These are phyloP conservation scores for Thelaira solivaga DNA, from an alignment of 2,888 invertebrate species.

Conservation along the genomic window DNA sequence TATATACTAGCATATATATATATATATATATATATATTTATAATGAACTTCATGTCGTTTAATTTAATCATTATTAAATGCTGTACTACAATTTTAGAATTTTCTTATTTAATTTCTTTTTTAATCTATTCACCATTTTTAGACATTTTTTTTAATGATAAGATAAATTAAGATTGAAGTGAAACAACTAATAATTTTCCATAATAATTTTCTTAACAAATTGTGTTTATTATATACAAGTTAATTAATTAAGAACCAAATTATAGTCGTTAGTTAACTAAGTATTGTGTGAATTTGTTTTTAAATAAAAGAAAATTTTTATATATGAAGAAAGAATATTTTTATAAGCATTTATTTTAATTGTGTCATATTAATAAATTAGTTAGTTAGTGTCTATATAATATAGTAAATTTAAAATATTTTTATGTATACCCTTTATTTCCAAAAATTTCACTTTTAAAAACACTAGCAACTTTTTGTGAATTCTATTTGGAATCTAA, in stretches of 20 bases:
- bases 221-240: slow-evolving; percentile 18
- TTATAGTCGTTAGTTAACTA: not conserved
- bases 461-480: too few species aligned
- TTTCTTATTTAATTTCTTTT: not conserved
- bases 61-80: slow-evolving; percentile 29
- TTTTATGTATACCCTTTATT: too few species aligned
- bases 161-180: not conserved
- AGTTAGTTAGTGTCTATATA: too few species aligned
- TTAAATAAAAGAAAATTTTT: too few species aligned
- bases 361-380: too few species aligned
- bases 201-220: not conserved
- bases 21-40: too few species aligned
- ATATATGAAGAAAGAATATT: too few species aligned
- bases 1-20: too few species aligned
- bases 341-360: too few species aligned
- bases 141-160: not conserved
- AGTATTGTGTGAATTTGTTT: not conserved
- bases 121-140: not conserved
- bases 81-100: slow-evolving; percentile 4
- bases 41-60: not conserved
- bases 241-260: not conserved
- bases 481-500: too few species aligned
- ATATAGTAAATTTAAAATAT: too few species aligned
- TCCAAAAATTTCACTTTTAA: too few species aligned
- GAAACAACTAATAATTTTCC: not conserved